Evolutionary conservation across 2,797 vertebrate species (phyloP), one percentile per base, ranked within the genome.

Genomic region (Scolopax bukidnonensis): DNA sequence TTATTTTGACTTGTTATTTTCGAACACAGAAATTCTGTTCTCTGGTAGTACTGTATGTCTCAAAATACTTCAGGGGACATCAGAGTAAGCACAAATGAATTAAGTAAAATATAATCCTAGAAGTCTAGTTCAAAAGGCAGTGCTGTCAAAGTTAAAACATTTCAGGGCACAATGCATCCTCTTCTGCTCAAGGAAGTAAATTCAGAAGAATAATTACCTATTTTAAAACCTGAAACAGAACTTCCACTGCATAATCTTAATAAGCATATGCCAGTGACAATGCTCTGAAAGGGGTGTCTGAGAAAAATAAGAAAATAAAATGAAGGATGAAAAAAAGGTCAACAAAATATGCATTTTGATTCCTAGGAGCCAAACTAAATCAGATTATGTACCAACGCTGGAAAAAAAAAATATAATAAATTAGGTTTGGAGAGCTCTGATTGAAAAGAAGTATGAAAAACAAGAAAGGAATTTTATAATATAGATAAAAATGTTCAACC

Each of bases 391-490:
- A 74, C 7, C 36, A 67, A n/a, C 1, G 30, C 8, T n/a, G 14
- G 36, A 36, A 36, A 1, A 71, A 60, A 50, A 70, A 41, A 59
- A 60, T 24, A 16, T 53, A 30, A 30, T 53, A 53, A 30, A 60
- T 38, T 76, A 51, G 19, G 1, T 84, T 92, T 12, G 11, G 45
- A 50, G 17, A 15, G 17, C 11, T 79, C 47, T 56, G 53, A 76
- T 2, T 67, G 73, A 71, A 90, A 91, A 60, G 10, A 69, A 63
- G 28, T 41, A 74, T 15, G 40, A 87, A 87, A 93, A 76, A 6
- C 38, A 86, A 73, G 16, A 89, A 82, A 92, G 32, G 30, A 67
- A 85, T 83, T 95, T 84, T 83, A 33, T 25, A 91, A 83, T 70
- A 84, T 25, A 64, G 64, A 76, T 67, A 84, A 76, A 89, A 92